Percentiles rank a stretch among this genome's conserved stretches.
Conservation (phyloP, 2,888 invertebrate species). For the Drosophila picticornis region DNA sequence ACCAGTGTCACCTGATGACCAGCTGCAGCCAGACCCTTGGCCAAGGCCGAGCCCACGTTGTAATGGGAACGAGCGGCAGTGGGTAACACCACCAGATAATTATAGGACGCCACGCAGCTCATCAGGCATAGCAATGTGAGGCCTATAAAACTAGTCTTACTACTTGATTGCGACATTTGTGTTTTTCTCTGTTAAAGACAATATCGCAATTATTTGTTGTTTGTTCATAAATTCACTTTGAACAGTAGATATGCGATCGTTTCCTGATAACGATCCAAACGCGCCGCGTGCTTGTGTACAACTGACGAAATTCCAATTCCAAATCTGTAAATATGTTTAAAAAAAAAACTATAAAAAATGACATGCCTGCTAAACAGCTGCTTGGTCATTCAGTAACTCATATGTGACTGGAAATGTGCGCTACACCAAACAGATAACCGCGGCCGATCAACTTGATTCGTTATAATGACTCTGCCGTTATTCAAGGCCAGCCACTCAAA, state of each 20-base stretch:
- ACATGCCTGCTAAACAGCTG: background rate
- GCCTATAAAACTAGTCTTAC: conserved; percentile 47
- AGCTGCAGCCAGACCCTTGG: conserved; percentile 81
- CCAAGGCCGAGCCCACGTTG: conserved; percentile 81
- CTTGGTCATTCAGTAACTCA: background rate
- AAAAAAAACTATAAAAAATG: background rate
- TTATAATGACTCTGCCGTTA: conserved; percentile 17
- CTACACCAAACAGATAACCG: conserved; percentile 5
- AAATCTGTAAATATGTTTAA: conserved; percentile 11
- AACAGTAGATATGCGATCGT: background rate
- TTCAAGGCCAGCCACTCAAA: background rate
- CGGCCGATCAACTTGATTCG: background rate
- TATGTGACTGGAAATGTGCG: background rate
- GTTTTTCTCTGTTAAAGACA: conserved; percentile 1
- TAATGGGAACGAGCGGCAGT: conserved; percentile 76
- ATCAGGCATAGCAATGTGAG: conserved; percentile 52
- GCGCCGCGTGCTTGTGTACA: conserved; percentile 11
- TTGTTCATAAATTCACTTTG: conserved; percentile 8
- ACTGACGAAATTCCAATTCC: conserved; percentile 32
- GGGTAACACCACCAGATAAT: conserved; percentile 70
- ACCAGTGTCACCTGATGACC: conserved; percentile 84
- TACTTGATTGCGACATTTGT: conserved; percentile 37
- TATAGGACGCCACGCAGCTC: conserved; percentile 63
- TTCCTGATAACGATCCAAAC: background rate
- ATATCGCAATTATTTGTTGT: background rate